Evolutionary conservation across 2,797 vertebrate genomes (phyloP).

Genomic region (Sebastes nivosus): DNA sequence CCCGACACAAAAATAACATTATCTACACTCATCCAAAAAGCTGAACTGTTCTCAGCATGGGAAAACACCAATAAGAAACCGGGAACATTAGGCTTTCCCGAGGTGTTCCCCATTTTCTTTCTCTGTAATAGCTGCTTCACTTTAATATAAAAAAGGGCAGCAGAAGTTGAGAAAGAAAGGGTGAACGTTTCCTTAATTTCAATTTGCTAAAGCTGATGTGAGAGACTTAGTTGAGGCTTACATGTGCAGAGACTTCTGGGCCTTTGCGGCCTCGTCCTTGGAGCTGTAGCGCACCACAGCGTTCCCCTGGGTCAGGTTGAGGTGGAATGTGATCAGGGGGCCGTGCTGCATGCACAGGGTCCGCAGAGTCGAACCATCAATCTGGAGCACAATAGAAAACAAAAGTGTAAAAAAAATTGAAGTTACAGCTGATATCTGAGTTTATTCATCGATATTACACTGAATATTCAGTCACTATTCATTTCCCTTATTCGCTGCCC

Average conservation of each 20-base stretch:
- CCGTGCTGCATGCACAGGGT: slow-evolving; percentile 98
- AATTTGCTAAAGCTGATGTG: background rate
- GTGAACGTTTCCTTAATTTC: background rate
- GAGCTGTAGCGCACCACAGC: slow-evolving; percentile 99
- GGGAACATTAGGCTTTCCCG: background rate
- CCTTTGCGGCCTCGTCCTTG: slow-evolving; percentile 97
- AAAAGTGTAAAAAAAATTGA: background rate
- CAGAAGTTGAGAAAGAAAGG: background rate
- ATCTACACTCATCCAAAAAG: background rate
- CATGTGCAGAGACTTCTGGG: slow-evolving; percentile 99
- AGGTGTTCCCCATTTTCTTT: background rate
- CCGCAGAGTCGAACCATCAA: slow-evolving; percentile 95
- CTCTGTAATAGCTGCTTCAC: background rate
- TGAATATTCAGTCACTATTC: background rate
- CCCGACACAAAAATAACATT: background rate
- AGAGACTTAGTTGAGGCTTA: slow-evolving; percentile 66
- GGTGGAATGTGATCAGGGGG: slow-evolving; percentile 98
- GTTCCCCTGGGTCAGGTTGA: slow-evolving; percentile 98
- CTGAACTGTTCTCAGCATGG: background rate
- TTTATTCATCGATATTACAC: background rate
- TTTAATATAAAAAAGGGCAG: background rate
- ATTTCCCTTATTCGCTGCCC: background rate
- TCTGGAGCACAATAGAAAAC: slow-evolving; percentile 76
- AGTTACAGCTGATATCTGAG: background rate
- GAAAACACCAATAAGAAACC: slow-evolving; percentile 5